Evolutionary conservation across 2,797 vertebrate species (phyloP).

Genomic region (Chelonia mydas): DNA sequence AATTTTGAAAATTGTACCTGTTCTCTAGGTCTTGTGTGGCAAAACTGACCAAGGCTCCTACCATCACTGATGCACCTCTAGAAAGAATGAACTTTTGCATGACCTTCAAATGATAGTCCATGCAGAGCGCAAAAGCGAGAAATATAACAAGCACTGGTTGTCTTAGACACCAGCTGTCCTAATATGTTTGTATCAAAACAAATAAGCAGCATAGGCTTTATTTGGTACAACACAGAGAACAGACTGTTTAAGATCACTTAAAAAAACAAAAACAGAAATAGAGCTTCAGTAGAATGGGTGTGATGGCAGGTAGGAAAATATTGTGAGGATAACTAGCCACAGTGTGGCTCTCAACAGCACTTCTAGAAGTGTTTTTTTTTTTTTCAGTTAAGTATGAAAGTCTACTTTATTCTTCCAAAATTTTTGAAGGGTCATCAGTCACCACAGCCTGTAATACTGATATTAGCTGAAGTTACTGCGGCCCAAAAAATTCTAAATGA

Average conservation of each 20-base stretch:
- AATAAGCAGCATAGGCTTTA: background rate
- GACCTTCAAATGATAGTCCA: background rate
- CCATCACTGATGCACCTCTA: background rate
- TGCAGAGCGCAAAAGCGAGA: background rate
- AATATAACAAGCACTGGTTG: background rate
- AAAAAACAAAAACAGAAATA: background rate
- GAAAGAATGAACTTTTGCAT: background rate
- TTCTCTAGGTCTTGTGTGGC: background rate
- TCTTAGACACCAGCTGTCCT: background rate
- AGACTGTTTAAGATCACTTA: background rate
- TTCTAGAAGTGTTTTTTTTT: background rate
- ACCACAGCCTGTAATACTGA: background rate
- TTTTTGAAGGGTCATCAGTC: background rate
- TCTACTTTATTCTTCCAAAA: background rate
- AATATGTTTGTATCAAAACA: background rate
- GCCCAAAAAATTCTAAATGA: background rate
- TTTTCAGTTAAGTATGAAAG: background rate
- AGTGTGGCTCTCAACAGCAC: background rate
- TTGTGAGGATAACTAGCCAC: background rate
- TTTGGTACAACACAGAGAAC: background rate
- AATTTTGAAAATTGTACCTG: background rate
- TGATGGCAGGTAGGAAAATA: background rate
- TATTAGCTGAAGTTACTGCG: background rate
- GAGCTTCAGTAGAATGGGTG: background rate
- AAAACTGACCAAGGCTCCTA: background rate